phyloP scores from a whole-genome alignment of 2,888 invertebrate genomes.

The Biston betularia region DNA sequence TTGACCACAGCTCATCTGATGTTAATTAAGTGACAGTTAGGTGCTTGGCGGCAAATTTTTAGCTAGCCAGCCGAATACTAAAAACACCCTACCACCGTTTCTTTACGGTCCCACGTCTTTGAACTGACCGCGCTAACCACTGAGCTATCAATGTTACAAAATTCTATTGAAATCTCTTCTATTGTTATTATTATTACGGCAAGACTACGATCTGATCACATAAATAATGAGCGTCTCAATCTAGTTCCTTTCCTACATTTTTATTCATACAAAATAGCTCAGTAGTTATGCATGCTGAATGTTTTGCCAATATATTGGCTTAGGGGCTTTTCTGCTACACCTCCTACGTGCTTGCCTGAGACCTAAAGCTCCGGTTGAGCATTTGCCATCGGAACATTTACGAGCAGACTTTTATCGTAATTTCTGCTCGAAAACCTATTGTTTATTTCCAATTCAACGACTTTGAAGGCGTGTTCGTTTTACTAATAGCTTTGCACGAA shows the following conservation, averaged over 20 bases:
- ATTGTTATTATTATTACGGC: too few species aligned
- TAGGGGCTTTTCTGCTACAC: constrained; percentile 2
- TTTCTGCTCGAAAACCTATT: constrained; percentile 37
- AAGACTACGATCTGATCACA: too few species aligned
- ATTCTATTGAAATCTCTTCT: too few species aligned
- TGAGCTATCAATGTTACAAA: too few species aligned
- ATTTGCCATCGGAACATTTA: constrained; percentile 28
- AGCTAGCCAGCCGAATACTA: too few species aligned
- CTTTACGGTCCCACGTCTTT: too few species aligned
- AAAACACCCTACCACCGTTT: too few species aligned
- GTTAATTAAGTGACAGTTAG: too few species aligned
- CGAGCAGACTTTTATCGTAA: constrained; percentile 34
- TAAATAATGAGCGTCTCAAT: too few species aligned
- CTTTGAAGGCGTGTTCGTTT: constrained; percentile 33
- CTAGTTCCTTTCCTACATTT: not conserved
- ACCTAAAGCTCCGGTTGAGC: constrained; percentile 22
- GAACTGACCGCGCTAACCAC: too few species aligned
- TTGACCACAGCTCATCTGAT: too few species aligned
- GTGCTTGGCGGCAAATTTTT: too few species aligned
- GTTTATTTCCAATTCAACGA: constrained; percentile 38
- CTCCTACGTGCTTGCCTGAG: constrained; percentile 15
- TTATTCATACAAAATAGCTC: not conserved
- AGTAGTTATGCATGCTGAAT: not conserved
- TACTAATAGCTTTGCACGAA: constrained; percentile 33
- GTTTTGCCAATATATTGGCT: constrained; percentile 18